Evolutionary conservation across 1,140 invertebrate genomes (phyloP).

Genomic region (Drosophila athabasca): DNA sequence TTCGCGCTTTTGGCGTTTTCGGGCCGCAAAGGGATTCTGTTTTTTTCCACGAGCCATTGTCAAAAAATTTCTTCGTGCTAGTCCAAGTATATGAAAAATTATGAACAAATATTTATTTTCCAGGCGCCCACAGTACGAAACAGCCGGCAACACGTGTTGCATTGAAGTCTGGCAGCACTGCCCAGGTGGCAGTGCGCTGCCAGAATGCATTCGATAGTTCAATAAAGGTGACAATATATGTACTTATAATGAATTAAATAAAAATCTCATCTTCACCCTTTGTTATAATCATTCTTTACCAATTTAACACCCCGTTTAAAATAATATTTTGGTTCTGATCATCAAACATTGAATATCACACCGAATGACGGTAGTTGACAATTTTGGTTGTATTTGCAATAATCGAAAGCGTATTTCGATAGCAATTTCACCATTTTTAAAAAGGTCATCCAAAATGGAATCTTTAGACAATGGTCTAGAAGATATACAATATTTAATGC

Average conservation of each 20-base stretch:
- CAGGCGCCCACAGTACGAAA: constrained; percentile 17
- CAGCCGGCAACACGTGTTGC: constrained; percentile 67
- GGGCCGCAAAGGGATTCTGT: constrained; percentile 76
- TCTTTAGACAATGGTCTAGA: constrained; percentile 13
- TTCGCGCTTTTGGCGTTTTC: constrained; percentile 72
- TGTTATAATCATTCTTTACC: too few species aligned
- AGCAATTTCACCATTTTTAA: not conserved
- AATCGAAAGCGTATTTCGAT: constrained; percentile 3
- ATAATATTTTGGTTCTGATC: too few species aligned
- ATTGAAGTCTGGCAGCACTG: constrained; percentile 20
- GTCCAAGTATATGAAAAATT: not conserved
- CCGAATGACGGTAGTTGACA: too few species aligned
- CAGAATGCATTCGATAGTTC: not conserved
- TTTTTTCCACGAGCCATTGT: constrained; percentile 72
- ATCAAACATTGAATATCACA: too few species aligned
- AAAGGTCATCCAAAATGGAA: constrained; percentile 19
- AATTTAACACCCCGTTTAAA: too few species aligned
- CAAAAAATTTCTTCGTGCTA: not conserved
- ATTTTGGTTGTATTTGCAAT: too few species aligned
- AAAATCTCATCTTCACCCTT: too few species aligned
- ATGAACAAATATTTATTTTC: constrained; percentile 26
- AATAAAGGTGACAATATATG: not conserved
- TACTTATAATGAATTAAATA: too few species aligned
- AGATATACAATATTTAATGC: constrained; percentile 60
- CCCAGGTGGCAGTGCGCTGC: not conserved